Base-by-base conservation (phyloP, 2,113 vertebrate species). In the Elephas maximus region DNA sequence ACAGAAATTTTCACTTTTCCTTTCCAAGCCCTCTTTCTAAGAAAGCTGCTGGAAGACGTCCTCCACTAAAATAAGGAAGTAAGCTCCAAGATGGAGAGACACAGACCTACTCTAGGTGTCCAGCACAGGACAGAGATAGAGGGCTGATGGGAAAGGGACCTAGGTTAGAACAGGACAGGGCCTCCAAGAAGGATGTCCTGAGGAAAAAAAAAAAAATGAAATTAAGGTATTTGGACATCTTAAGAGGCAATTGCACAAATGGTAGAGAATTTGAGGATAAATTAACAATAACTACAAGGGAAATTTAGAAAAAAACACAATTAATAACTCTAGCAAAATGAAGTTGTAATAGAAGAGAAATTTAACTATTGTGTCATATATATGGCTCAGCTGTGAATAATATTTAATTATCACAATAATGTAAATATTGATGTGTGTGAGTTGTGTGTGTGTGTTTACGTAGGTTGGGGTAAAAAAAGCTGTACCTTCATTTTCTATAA, bases 351-450 rank as follows among this genome's bases (percentile, higher is more conserved):
- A 48, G 44, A 91, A 83, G 57, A 78, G 48, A 86, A 23, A 62
- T 30, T 41, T 79, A 88, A 83, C 30, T 57, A 69, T 26, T 81
- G 37, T 62, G 21, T 30, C 48, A 48, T 48, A 48, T 48, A 6
- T 48, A 48, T 53, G 41, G 9, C 67, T 95, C 45, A 53, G 30
- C 41, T 93, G 81, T 57, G 69, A 95, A 69, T 71, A 76, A 30
- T n/a, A 86, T 62, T 80, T 88, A 89, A 48, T 90, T 88, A 33
- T 60, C 62, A 65, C 69, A 80, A 69, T 74, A 83, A 69, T 60
- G 24, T 48, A 73, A 89, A 60, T 21, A 1, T 45, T 80, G 20
- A 3, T 1, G 2, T 80, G 60, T 79, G 37, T 14, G 21, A 17
- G 17, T 26, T 79, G 37, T 14, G 21, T 26, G 17, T 26, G 30